Evolutionary conservation across 2,797 vertebrate genomes (phyloP), one percentile per base, ranked within the genome.

Genomic region (Chelon labrosus): DNA sequence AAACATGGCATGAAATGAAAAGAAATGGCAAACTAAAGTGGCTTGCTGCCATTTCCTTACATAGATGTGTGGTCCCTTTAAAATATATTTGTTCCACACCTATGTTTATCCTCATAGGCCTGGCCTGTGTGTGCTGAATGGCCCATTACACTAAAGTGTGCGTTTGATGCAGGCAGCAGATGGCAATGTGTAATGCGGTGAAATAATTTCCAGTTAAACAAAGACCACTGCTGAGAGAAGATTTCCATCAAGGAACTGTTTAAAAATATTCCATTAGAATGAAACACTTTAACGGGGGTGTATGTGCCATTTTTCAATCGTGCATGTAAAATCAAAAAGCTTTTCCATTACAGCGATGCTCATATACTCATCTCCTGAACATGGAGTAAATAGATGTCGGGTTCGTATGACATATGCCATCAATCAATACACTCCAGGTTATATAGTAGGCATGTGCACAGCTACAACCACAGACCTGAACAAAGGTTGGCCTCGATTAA

Each of bases 141-240:
- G 35, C 56, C 47, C 41, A 67, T 70, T 39, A 25, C 44, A 39
- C 37, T 14, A 3, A 64, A 57, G 20, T 13, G 50, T 51, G 17
- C 22, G 2, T 53, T 39, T 35, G 31, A 65, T 58, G 42, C 47
- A 39, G 53, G 25, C 13, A 37, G 14, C 75, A 73, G 69, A 72
- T 70, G 53, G 65, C 31, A 13, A n/a, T 27, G 54, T 74, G 53
- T 62, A 42, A 75, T 73, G 79, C 22, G 20, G 22, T 42, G 19
- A 39, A 70, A 72, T 49, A 10, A 70, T 35, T 47, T 12, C 1
- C 38, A 50, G 52, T 73, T 50, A 31, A 47, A 64, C 54, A 57
- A 59, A 80, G 44, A 17, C 6, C 10, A 12, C 27, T 49, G 35
- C 25, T 16, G 6, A 7, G 42, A 16, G 11, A 65, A 41, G 31